phyloP scores from a whole-genome alignment of 2,888 invertebrate species.

The Bellardia bayeri region DNA sequence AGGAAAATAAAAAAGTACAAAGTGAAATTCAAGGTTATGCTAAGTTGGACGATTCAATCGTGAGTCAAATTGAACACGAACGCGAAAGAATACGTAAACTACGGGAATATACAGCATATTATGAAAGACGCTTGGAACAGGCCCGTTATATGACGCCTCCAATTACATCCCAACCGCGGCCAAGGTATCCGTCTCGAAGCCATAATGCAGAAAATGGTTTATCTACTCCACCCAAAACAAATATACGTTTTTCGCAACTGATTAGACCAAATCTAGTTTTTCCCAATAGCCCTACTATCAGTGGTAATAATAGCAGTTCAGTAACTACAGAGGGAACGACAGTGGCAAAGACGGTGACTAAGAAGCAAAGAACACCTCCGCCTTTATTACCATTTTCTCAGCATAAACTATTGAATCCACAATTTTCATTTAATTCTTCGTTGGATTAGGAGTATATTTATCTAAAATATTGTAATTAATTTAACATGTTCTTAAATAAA shows the following conservation, averaged over 20 bases:
- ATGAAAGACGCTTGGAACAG: slow-evolving; percentile 72
- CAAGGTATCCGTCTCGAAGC: slow-evolving; percentile 8
- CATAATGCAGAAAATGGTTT: background rate
- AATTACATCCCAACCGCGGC: slow-evolving; percentile 42
- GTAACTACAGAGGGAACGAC: slow-evolving; percentile 21
- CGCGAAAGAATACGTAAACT: slow-evolving; percentile 70
- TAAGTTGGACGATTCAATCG: slow-evolving; percentile 50
- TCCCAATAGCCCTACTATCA: slow-evolving; percentile 63
- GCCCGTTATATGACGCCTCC: slow-evolving; percentile 55
- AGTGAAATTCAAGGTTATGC: slow-evolving; percentile 30
- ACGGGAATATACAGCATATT: slow-evolving; percentile 69
- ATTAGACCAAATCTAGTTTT: slow-evolving; percentile 49
- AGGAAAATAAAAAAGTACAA: slow-evolving; percentile 31
- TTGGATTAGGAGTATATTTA: too few species aligned
- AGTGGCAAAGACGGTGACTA: background rate
- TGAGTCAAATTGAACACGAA: slow-evolving; percentile 49
- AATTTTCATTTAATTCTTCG: slow-evolving; percentile 29
- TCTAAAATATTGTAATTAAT: too few species aligned
- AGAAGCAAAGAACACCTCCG: slow-evolving; percentile 52
- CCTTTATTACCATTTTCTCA: slow-evolving; percentile 50
- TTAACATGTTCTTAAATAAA: too few species aligned
- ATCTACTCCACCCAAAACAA: background rate
- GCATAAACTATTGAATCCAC: slow-evolving; percentile 18
- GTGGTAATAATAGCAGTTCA: slow-evolving; percentile 57
- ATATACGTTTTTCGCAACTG: slow-evolving; percentile 48